Base-by-base conservation (phyloP, 1,140 invertebrate genomes). In the Drosophila sulfurigaster region DNA sequence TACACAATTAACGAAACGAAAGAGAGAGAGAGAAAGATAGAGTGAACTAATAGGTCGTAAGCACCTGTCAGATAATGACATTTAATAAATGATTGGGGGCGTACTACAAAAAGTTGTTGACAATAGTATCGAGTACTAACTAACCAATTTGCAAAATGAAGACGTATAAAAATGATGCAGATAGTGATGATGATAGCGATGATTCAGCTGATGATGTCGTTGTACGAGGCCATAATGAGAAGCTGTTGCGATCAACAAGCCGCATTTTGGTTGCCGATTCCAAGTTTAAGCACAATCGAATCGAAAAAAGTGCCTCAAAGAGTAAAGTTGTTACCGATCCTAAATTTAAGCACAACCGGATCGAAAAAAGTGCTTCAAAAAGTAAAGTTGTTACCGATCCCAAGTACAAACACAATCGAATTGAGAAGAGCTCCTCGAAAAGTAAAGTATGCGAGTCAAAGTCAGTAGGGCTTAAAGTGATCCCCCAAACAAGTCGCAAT, bases 381-480 rank as follows among this genome's bases (percentile, higher is more conserved):
- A 81, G 63, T 28, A 86, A 86, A 65, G 73, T 89, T 5, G 41
- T 43, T 43, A 81, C 76, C 13, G 83, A 88, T 78, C 75, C 73
- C 15, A 88, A 88, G 45, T 88, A 72, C 46, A 79, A 79, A 38
- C 71, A 86, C 46, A 85, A 86, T 75, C 77, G 82, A 28, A 79
- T 89, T 51, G 77, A 79, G 60, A 89, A 89, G 63, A 89, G 85
- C 66, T 78, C 78, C 3, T 89, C 85, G 1, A 85, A 86, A 51
- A 81, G 63, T 28, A 86, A 86, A 65, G 73, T 89, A 5, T 46
- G 46, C 3, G 59, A 70, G 8, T 41, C 54, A n/a, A 69, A 51
- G 7, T 28, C 75, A 8, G 25, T 52, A 8, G 54, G 70, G 30
- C 48, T 41, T n/a, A 63, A 51, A 20, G 62, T 57, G n/a, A 54